Evolutionary conservation across 2,113 vertebrate species (phyloP).

Genomic region (Crotalus horridus): DNA sequence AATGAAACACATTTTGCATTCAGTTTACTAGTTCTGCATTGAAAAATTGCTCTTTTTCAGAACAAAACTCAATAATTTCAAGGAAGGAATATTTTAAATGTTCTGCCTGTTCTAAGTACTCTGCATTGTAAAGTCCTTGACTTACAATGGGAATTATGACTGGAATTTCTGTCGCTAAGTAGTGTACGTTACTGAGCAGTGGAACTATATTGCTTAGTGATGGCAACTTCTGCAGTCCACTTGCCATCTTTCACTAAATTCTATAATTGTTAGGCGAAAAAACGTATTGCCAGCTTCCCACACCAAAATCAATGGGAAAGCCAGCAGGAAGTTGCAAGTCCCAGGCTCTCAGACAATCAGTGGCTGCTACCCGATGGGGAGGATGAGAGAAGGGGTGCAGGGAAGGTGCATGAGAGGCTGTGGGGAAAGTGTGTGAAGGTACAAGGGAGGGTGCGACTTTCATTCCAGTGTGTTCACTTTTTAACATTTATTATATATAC

Average conservation of each 20-base stretch:
- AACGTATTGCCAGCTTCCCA: not conserved
- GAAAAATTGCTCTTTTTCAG: not conserved
- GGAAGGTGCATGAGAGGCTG: not conserved
- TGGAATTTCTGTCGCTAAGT: not conserved
- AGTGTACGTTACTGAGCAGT: not conserved
- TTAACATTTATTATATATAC: not conserved
- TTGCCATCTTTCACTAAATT: not conserved
- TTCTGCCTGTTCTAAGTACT: not conserved
- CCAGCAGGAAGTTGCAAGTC: not conserved
- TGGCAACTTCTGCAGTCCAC: not conserved
- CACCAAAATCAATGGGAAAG: not conserved
- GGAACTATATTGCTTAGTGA: not conserved
- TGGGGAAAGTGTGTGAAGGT: not conserved
- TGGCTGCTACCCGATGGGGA: not conserved
- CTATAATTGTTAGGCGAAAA: not conserved
- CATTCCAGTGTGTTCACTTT: slow-evolving; percentile 1
- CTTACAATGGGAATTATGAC: not conserved
- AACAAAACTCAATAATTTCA: not conserved
- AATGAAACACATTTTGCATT: not conserved
- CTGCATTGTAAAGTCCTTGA: not conserved
- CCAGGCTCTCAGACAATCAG: not conserved
- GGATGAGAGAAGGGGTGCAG: not conserved
- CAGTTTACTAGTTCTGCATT: not conserved
- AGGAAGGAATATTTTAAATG: not conserved
- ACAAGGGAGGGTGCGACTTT: not conserved